Conservation (phyloP, 2,113 vertebrate species). For the Thamnophis sirtalis region DNA sequence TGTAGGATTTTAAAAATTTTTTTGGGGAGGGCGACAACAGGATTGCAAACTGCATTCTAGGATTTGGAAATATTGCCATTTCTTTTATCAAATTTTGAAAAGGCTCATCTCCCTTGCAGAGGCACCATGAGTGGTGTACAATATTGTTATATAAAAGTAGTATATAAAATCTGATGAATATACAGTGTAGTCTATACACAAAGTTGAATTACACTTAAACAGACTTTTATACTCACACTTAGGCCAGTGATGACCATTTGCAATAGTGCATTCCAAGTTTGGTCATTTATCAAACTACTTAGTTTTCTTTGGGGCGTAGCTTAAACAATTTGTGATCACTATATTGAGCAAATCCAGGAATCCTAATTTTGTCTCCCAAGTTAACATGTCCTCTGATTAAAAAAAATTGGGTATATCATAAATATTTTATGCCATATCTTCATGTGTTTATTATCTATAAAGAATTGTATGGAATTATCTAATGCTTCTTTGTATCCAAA, state of each 20-base stretch:
- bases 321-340: neutral
- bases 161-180: neutral
- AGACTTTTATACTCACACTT: neutral
- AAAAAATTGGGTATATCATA: neutral
- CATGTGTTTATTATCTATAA: neutral
- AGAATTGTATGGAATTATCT: neutral
- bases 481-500: neutral
- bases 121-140: no score
- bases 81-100: neutral
- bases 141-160: no score
- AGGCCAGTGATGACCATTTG: neutral
- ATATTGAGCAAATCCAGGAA: neutral
- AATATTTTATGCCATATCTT: neutral
- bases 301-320: neutral
- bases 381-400: neutral
- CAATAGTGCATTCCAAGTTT: neutral
- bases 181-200: neutral
- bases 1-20: neutral
- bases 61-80: neutral
- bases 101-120: no score
- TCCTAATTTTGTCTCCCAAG: neutral
- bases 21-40: no score
- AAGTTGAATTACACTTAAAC: neutral
- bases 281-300: neutral
- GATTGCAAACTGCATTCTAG: neutral